phyloP scores from a whole-genome alignment of 2,797 vertebrate species.

The Huso huso region DNA sequence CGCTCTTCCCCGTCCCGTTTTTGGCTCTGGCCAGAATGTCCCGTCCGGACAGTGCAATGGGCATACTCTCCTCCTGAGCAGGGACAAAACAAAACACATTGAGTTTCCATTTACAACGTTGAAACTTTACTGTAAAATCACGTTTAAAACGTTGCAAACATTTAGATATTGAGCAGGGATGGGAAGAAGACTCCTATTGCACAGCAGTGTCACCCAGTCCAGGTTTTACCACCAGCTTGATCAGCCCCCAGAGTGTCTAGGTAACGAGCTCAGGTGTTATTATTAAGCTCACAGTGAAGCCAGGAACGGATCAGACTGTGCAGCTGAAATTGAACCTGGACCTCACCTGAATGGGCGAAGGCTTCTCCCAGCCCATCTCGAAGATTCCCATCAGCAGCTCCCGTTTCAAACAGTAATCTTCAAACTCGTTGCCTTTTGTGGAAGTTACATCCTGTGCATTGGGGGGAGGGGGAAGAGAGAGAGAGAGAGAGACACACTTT shows the following conservation, averaged over 20 bases:
- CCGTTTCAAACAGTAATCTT: slow-evolving; percentile 66
- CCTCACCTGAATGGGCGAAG: slow-evolving; percentile 62
- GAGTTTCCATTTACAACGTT: neutral
- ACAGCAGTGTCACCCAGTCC: too few species aligned
- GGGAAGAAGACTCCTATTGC: too few species aligned
- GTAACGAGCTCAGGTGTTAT: too few species aligned
- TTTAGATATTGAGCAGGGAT: too few species aligned
- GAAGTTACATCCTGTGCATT: slow-evolving; percentile 57
- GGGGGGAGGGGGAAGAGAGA: slow-evolving; percentile 4
- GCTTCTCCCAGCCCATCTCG: slow-evolving; percentile 70
- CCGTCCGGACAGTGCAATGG: slow-evolving; percentile 62
- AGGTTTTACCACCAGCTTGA: too few species aligned
- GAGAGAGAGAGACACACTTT: too few species aligned
- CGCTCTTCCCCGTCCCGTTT: slow-evolving; percentile 68
- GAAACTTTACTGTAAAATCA: too few species aligned
- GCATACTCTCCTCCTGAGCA: slow-evolving; percentile 64
- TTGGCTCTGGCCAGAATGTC: slow-evolving; percentile 66
- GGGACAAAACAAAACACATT: neutral
- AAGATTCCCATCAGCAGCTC: slow-evolving; percentile 69
- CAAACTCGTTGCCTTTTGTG: slow-evolving; percentile 69
- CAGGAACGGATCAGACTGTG: too few species aligned
- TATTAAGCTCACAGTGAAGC: too few species aligned
- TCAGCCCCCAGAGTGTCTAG: too few species aligned
- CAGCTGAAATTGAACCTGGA: neutral
- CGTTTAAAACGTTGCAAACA: too few species aligned